Conservation (phyloP, 2,888 invertebrate species). For the Flexamia atlantica region DNA sequence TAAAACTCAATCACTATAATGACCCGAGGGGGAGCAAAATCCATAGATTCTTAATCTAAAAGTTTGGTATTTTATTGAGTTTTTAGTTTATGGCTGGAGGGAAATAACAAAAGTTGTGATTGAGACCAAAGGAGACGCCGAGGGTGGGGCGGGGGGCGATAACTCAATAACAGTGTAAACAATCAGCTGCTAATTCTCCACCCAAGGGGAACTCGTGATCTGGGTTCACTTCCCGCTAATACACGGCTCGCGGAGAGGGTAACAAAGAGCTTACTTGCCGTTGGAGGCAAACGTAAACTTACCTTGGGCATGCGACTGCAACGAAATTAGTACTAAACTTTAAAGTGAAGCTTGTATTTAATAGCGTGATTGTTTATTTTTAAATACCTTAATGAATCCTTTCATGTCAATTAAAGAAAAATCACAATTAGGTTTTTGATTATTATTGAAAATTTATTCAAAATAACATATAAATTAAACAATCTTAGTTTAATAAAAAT, state of each 20-base stretch:
- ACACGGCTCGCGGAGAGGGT: background rate
- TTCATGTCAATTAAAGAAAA: no score
- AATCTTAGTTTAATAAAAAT: no score
- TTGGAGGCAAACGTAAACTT: background rate
- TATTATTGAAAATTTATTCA: no score
- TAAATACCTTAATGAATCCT: no score
- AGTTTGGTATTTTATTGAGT: conserved; percentile 30
- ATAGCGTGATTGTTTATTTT: no score
- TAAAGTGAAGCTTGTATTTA: no score
- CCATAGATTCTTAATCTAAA: conserved; percentile 43
- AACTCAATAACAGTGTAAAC: conserved; percentile 56
- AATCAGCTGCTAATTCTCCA: conserved; percentile 51
- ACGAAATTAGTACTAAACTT: no score
- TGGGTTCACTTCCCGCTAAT: conserved; percentile 29
- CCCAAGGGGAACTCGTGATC: conserved; percentile 46
- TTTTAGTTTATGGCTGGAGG: conserved; percentile 42
- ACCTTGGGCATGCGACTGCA: no score
- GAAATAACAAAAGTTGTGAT: conserved; percentile 51
- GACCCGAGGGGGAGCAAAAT: background rate
- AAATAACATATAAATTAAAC: no score
- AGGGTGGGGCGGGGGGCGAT: conserved; percentile 2
- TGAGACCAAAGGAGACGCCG: conserved; percentile 15
- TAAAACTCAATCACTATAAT: background rate
- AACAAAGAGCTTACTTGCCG: background rate
- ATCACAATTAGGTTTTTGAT: no score